phyloP scores from a whole-genome alignment of 2,113 vertebrate genomes.

The Lepidothrix coronata region DNA sequence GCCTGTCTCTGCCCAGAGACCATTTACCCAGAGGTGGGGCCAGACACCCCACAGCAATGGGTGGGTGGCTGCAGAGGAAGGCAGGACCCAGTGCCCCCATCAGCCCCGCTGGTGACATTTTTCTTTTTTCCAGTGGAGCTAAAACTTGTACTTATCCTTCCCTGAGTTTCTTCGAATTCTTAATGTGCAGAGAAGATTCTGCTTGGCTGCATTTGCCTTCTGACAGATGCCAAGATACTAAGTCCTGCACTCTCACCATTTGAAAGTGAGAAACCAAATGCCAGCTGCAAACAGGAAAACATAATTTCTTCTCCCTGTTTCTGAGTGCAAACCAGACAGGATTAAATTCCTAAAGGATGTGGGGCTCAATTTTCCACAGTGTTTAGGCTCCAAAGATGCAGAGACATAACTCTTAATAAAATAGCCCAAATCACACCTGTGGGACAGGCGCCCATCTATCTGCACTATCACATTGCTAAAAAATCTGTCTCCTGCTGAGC shows the following conservation, averaged over 20 bases:
- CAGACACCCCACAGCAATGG: background rate
- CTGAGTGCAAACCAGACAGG: background rate
- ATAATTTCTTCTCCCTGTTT: background rate
- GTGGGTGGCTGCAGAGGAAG: background rate
- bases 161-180: background rate
- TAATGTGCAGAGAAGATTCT: background rate
- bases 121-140: background rate
- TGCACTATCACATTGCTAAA: background rate
- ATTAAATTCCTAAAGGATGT: background rate
- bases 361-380: background rate
- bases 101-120: fast-evolving
- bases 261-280: conserved; percentile 1
- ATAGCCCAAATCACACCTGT: background rate
- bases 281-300: background rate
- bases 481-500: background rate
- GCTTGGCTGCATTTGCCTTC: background rate
- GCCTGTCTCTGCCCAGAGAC: background rate
- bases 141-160: background rate
- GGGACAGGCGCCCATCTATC: background rate
- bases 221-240: background rate
- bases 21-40: fast-evolving
- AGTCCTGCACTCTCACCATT: background rate
- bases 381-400: conserved; percentile 20
- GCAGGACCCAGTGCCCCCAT: background rate
- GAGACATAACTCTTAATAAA: conserved; percentile 33